Percentiles rank a stretch among this genome's conserved stretches.
Conservation (phyloP, 2,113 vertebrate species). For the Chrysochloris asiatica region DNA sequence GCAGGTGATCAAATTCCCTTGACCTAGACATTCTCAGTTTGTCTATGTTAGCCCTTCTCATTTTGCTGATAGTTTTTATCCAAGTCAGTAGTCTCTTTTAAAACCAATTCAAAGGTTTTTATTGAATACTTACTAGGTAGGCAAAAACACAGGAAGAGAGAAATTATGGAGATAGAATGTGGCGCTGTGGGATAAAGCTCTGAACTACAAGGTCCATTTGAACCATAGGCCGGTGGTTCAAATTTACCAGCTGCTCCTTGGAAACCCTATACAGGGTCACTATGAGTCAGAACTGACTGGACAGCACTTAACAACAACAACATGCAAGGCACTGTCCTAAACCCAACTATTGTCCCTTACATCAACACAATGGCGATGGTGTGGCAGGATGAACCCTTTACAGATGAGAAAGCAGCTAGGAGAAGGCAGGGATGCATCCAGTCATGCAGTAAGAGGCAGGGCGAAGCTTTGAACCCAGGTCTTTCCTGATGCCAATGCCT, state of each 20-base stretch:
- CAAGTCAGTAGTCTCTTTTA: constrained; percentile 6
- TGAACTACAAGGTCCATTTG: no score
- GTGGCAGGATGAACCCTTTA: neutral
- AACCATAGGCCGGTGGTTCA: no score
- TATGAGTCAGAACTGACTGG: no score
- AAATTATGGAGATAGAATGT: neutral
- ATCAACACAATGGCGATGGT: neutral
- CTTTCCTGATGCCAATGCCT: neutral
- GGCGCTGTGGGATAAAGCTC: no score
- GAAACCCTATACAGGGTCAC: no score
- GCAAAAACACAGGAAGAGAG: neutral
- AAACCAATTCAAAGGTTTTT: neutral
- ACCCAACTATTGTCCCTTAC: neutral
- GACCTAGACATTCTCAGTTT: neutral
- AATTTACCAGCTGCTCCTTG: no score
- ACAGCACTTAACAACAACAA: no score
- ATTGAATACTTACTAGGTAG: neutral
- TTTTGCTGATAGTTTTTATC: neutral
- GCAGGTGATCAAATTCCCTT: neutral
- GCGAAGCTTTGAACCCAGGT: neutral
- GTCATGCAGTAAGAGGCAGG: neutral
- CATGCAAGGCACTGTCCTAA: no score
- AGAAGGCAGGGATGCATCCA: neutral
- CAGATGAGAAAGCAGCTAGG: neutral
- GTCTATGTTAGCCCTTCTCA: neutral